phyloP scores from a whole-genome alignment of 2,113 vertebrate genomes.

The Syngnathus scovelli region DNA sequence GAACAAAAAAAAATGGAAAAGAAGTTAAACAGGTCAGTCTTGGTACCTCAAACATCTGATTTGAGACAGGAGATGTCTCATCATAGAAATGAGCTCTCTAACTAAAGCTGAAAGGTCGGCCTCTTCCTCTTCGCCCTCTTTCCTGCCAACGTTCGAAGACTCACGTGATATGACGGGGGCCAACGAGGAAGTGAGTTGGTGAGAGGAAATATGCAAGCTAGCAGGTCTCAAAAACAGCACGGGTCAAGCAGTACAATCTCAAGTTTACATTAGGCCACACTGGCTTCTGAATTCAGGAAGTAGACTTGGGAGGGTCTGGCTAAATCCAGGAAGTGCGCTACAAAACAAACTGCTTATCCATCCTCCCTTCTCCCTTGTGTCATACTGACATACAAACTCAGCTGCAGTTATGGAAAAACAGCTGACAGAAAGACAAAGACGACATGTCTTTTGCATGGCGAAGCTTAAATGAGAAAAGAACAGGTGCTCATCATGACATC shows the following conservation, averaged over 20 bases:
- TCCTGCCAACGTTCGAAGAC: conserved; percentile 8
- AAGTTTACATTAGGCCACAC: conserved; percentile 11
- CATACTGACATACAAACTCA: conserved; percentile 20
- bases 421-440: conserved; percentile 9
- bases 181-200: background rate
- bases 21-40: background rate
- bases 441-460: background rate
- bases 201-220: background rate
- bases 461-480: background rate
- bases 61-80: background rate
- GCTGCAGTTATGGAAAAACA: conserved; percentile 12
- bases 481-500: background rate
- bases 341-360: conserved; percentile 37
- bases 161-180: background rate
- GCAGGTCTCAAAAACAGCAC: background rate
- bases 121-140: conserved; percentile 1
- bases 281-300: conserved; percentile 52
- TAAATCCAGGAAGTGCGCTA: conserved; percentile 50
- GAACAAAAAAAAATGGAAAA: too few relatives aligned
- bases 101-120: background rate
- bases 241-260: background rate
- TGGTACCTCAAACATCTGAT: background rate
- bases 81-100: background rate
- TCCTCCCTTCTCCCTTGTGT: conserved; percentile 10
- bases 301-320: conserved; percentile 25